Conservation (phyloP, 2,113 vertebrate genomes). For the Nymphicus hollandicus region DNA sequence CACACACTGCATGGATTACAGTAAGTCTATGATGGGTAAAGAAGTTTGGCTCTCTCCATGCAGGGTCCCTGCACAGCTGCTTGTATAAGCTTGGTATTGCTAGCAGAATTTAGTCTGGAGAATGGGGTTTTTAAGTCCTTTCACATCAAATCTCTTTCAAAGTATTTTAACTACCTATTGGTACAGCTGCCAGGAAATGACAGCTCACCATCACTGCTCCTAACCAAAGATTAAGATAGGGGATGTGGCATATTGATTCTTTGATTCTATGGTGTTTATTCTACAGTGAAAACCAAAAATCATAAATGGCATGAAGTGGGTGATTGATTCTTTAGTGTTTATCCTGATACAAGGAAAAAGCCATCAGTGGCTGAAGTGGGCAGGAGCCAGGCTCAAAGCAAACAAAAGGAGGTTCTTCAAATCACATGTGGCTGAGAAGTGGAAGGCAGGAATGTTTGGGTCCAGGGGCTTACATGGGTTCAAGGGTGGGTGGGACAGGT, state of each 20-base stretch:
- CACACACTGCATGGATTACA: background rate
- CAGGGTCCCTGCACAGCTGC: background rate
- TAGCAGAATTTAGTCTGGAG: background rate
- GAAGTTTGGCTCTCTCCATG: background rate
- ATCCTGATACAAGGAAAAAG: background rate
- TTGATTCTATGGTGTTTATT: background rate
- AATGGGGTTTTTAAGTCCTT: background rate
- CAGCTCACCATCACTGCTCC: background rate
- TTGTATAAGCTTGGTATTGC: background rate
- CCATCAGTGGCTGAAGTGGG: background rate
- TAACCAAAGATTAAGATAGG: background rate
- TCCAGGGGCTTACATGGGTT: background rate
- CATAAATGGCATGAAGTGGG: background rate
- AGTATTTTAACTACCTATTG: background rate
- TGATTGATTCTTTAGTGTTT: background rate
- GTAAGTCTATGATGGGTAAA: background rate
- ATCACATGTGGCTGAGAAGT: background rate
- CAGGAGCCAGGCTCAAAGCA: background rate
- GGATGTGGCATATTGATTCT: background rate
- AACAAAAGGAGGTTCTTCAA: background rate
- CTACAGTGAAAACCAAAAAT: background rate
- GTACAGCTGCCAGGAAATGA: background rate
- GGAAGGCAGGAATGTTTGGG: background rate
- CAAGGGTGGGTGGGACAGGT: background rate
- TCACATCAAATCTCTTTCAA: background rate